Conservation (phyloP, 2,797 vertebrate genomes). For the Trichosurus vulpecula region DNA sequence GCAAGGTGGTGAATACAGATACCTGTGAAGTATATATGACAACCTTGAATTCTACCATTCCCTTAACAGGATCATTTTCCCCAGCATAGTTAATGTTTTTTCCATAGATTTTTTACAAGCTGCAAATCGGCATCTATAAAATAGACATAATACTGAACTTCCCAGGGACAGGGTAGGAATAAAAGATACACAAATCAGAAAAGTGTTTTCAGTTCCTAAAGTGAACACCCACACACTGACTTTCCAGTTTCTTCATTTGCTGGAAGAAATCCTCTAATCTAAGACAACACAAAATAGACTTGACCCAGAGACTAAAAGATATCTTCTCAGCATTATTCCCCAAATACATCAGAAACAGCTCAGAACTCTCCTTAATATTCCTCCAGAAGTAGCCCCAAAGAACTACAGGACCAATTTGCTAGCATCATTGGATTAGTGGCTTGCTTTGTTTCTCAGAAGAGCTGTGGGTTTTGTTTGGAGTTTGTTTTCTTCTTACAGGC, state of each 20-base stretch:
- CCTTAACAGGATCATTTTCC: neutral
- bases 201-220: neutral
- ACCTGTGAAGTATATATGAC: neutral
- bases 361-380: neutral
- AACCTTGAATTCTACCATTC: neutral
- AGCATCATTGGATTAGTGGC: neutral
- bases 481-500: slow-evolving; percentile 39
- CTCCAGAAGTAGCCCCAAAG: neutral
- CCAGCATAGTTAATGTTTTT: neutral
- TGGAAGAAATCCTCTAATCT: neutral
- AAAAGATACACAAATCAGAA: neutral
- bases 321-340: neutral
- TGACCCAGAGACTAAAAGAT: neutral
- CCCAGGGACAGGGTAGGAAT: neutral
- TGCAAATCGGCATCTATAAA: neutral
- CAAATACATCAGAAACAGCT: neutral
- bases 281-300: neutral
- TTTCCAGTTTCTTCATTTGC: neutral
- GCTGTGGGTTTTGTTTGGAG: slow-evolving; percentile 27
- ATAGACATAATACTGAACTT: neutral
- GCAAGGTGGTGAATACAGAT: neutral
- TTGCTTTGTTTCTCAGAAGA: slow-evolving; percentile 41
- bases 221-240: neutral
- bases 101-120: neutral
- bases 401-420: neutral